Conservation (phyloP, 2,888 invertebrate species). For the Epinotia demarniana region DNA sequence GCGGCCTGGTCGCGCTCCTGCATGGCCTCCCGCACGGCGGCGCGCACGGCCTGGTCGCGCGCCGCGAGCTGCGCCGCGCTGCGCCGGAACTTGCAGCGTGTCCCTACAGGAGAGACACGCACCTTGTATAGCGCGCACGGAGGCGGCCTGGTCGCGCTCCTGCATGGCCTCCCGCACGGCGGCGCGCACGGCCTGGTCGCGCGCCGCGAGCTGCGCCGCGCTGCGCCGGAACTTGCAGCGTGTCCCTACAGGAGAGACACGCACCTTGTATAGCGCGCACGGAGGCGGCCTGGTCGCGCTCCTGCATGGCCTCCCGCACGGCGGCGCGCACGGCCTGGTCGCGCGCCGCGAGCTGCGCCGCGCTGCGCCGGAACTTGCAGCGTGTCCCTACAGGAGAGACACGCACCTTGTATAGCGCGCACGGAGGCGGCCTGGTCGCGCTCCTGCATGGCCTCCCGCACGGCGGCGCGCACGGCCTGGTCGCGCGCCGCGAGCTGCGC, state of each 20-base stretch:
- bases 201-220: slow-evolving; percentile 72
- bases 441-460: slow-evolving; percentile 41
- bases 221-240: slow-evolving; percentile 70
- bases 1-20: slow-evolving; percentile 46
- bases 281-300: slow-evolving; percentile 46
- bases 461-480: slow-evolving; percentile 49
- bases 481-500: slow-evolving; percentile 46
- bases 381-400: neutral
- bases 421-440: slow-evolving; percentile 46
- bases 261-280: slow-evolving; percentile 40
- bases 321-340: slow-evolving; percentile 52
- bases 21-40: slow-evolving; percentile 47
- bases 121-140: slow-evolving; percentile 45
- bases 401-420: slow-evolving; percentile 39
- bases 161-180: slow-evolving; percentile 43
- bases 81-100: neutral
- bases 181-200: slow-evolving; percentile 54
- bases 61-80: neutral
- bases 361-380: slow-evolving; percentile 54
- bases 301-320: slow-evolving; percentile 41
- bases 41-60: slow-evolving; percentile 52
- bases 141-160: slow-evolving; percentile 46
- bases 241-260: too few species aligned
- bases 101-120: too few species aligned
- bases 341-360: slow-evolving; percentile 71